A percentile compares a stretch with the other conserved stretches of the same genome.
These are phyloP conservation scores for Brachyhypopomus gauderio DNA, from an alignment of 2,113 vertebrate genomes.

Conservation along the genomic window DNA sequence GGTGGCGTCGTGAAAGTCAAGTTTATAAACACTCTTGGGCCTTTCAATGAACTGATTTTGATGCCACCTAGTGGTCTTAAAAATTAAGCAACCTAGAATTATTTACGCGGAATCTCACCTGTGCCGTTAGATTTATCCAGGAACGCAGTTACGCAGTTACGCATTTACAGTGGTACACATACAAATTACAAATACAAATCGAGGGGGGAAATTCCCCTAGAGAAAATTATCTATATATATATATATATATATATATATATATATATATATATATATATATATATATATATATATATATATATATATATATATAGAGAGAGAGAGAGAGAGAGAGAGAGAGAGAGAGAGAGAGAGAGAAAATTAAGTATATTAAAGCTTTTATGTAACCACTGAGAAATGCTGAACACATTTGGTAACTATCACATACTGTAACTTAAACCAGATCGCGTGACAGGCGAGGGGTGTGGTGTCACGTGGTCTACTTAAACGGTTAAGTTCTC, in stretches of 20 bases:
- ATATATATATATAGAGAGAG: background rate
- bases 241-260: too few relatives aligned
- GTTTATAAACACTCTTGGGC: too few relatives aligned
- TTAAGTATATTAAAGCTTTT: too few relatives aligned
- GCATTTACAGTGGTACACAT: too few relatives aligned
- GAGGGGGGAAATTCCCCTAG: too few relatives aligned
- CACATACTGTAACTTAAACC: slow-evolving; percentile 52
- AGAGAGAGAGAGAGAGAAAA: too few relatives aligned
- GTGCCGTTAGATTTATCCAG: background rate
- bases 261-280: background rate
- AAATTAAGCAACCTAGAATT: background rate
- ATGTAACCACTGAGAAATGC: too few relatives aligned
- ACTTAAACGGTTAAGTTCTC: slow-evolving; percentile 51
- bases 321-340: too few relatives aligned
- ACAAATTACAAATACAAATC: too few relatives aligned
- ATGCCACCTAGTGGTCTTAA: slow-evolving; percentile 20
- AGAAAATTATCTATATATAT: too few relatives aligned
- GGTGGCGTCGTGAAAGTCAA: too few relatives aligned
- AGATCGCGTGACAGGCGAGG: slow-evolving; percentile 66
- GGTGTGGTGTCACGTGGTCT: slow-evolving; percentile 68
- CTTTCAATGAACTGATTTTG: background rate
- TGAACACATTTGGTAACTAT: background rate
- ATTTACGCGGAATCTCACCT: background rate
- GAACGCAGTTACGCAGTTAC: too few relatives aligned
- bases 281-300: background rate